Evolutionary conservation across 30 jellyfish, hydroid and myxozoan species (phyloP), one percentile per base, ranked within the genome.

Genomic region (Aurelia aurita): DNA sequence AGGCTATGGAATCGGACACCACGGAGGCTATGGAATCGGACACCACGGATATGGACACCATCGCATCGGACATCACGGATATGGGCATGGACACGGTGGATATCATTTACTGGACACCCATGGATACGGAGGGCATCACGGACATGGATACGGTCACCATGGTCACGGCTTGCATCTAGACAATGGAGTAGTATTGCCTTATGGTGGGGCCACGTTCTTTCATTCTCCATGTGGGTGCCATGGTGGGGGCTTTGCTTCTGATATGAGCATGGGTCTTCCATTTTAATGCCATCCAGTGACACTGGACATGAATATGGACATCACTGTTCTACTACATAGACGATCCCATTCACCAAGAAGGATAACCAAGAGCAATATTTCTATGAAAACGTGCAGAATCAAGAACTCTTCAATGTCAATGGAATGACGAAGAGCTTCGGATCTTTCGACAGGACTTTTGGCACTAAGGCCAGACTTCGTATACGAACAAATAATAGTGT

Each of bases 151-250:
- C 51, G 16, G 16, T 39, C 51, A 39, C 1, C 51, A 39, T 39
- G 51, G 51, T 39, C 51, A 39, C 9, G 76, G 58, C 26, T 47
- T 83, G 74, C 80, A 25, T 2, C 83, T 83, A 27, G 93, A 83
- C 47, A 83, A 83, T 44, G 93, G 93, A 3, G 87, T 83, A 51
- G 45, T 83, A 13, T 83, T 86, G 93, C 93, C 93, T 2, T 22
- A 70, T 59, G 76, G 46, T 16, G 82, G 66, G 16, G 46, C 25
- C n/a, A 45, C 25, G n/a, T 70, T 19, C 66, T 69, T 63, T 32
- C 25, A 77, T 61, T 54, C 87, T 0, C 93, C 93, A 14, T 83
- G 93, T 28, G 87, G 93, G 9, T 83, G 93, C 79, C 62, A 34
- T 15, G 51, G 87, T 27, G 76, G 64, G 2, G 67, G 67, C 29